Evolutionary conservation across 2,888 invertebrate species (phyloP).

Genomic region (Thereva nobilitata): DNA sequence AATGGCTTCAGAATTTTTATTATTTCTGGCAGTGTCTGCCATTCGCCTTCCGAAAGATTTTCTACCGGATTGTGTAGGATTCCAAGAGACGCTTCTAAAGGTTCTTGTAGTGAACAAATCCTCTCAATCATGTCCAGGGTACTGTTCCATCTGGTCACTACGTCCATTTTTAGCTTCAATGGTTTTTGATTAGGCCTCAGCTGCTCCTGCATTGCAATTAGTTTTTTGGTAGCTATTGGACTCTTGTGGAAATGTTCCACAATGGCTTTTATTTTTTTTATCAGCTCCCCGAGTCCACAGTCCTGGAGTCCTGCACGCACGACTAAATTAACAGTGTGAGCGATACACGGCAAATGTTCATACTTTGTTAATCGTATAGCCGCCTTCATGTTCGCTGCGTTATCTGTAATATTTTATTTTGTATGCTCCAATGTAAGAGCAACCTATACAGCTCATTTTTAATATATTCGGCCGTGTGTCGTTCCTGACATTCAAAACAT

Average conservation of each 20-base stretch:
- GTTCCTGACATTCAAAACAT: too few relatives aligned
- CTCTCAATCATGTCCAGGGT: slow-evolving; percentile 45
- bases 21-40: too few relatives aligned
- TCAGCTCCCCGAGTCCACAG: neutral
- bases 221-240: slow-evolving; percentile 1
- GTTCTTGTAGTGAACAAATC: slow-evolving; percentile 43
- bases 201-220: slow-evolving; percentile 7
- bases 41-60: too few relatives aligned
- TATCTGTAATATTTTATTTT: slow-evolving; percentile 39
- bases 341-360: slow-evolving; percentile 24
- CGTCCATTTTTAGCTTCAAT: slow-evolving; percentile 47
- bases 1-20: too few relatives aligned
- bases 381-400: slow-evolving; percentile 45
- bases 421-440: neutral
- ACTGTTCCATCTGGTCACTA: slow-evolving; percentile 45
- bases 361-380: slow-evolving; percentile 44
- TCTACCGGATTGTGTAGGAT: too few relatives aligned
- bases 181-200: slow-evolving; percentile 6
- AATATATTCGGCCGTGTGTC: neutral
- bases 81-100: too few relatives aligned
- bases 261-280: slow-evolving; percentile 17
- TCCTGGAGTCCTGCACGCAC: slow-evolving; percentile 8
- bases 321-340: slow-evolving; percentile 7
- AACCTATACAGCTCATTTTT: neutral
- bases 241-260: slow-evolving; percentile 13